Percentiles rank a stretch among this genome's conserved stretches.
Conservation (phyloP, 2,797 vertebrate species). For the Rhadinocentrus ornatus region DNA sequence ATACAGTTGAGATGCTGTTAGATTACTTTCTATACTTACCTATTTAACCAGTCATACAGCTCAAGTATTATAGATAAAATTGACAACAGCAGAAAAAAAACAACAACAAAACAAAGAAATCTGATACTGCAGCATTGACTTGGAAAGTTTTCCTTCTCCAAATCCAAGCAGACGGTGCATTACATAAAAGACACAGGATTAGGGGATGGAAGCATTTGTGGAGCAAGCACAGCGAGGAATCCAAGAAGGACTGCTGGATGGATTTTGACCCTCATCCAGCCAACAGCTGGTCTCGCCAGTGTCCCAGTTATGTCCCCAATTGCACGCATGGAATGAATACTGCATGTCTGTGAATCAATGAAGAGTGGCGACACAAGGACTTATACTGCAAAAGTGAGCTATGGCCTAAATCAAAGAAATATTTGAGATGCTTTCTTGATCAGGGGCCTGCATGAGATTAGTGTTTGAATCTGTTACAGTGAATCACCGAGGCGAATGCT, state of each 20-base stretch:
- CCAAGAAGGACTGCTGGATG: constrained; percentile 33
- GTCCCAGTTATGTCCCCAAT: constrained; percentile 9
- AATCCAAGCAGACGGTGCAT: constrained; percentile 40
- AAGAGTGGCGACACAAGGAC: constrained; percentile 13
- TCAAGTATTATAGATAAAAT: neutral
- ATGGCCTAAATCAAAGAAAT: constrained; percentile 20
- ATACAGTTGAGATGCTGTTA: neutral
- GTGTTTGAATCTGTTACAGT: neutral
- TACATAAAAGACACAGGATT: constrained; percentile 62
- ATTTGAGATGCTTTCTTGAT: constrained; percentile 27
- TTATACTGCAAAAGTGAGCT: constrained; percentile 7
- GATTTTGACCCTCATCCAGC: constrained; percentile 38
- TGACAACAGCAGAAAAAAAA: neutral
- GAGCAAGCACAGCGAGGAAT: constrained; percentile 49
- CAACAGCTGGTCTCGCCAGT: constrained; percentile 59
- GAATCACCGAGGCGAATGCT: neutral
- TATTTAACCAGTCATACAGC: neutral
- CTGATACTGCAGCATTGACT: constrained; percentile 5
- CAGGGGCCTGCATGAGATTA: constrained; percentile 1
- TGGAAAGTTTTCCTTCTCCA: constrained; percentile 16
- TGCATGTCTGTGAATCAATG: constrained; percentile 17
- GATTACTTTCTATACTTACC: neutral
- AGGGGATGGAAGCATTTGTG: constrained; percentile 32
- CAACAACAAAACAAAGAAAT: neutral
- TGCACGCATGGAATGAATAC: constrained; percentile 34